Conservation (phyloP, 2,113 vertebrate genomes). For the Cyprinodon brontotheroides region DNA sequence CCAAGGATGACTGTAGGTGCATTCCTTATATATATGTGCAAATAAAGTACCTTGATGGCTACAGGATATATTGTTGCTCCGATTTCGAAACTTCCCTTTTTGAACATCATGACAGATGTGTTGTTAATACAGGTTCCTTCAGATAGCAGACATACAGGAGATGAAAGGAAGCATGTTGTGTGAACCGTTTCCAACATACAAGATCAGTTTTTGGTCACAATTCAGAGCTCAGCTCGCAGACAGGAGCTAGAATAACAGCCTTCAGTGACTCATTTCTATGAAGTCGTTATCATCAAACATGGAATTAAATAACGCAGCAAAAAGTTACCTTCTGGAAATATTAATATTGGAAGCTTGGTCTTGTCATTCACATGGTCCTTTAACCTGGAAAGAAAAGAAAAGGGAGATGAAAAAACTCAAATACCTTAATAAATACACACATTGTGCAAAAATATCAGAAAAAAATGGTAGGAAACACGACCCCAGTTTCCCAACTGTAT, state of each 20-base stretch:
- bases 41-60: slow-evolving; percentile 83
- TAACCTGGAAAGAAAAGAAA: slow-evolving; percentile 79
- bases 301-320: slow-evolving; percentile 15
- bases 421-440: slow-evolving; percentile 7
- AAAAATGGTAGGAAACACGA: background rate
- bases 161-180: slow-evolving; percentile 18
- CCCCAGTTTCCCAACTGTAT: background rate
- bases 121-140: slow-evolving; percentile 97
- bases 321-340: slow-evolving; percentile 81
- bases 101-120: slow-evolving; percentile 99
- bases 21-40: background rate
- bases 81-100: slow-evolving; percentile 99
- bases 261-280: slow-evolving; percentile 10
- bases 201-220: slow-evolving; percentile 14
- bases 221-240: slow-evolving; percentile 7
- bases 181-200: slow-evolving; percentile 38
- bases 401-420: slow-evolving; percentile 27
- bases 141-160: slow-evolving; percentile 33
- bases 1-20: background rate
- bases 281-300: slow-evolving; percentile 12
- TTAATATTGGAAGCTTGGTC: slow-evolving; percentile 93
- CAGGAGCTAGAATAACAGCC: slow-evolving; percentile 22
- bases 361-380: slow-evolving; percentile 90
- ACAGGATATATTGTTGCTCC: slow-evolving; percentile 95
- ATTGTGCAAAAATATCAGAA: background rate